Evolutionary conservation across 2,113 vertebrate species (phyloP), one percentile per base, ranked within the genome.

Genomic region (Ophthalmolycus amberensis): DNA sequence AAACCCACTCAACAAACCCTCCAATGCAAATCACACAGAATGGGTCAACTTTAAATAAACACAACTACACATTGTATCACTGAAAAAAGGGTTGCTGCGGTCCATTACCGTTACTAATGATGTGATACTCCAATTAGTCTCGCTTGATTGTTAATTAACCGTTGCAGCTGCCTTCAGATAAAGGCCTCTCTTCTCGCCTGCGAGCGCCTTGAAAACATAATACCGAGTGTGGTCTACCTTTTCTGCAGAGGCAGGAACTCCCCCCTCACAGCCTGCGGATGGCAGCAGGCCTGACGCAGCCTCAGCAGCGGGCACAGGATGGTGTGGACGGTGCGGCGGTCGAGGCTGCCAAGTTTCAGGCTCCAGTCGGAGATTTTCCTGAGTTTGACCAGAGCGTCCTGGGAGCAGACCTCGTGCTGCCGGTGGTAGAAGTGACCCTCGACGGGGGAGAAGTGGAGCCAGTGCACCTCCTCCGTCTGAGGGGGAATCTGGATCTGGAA

Each of bases 361-460:
- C 96, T 96, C 98, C 98, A 99, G 93, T 99, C 98, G 0, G 97
- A 97, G 93, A 99, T 97, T 93, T 98, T 99, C 85, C 97, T 95
- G 88, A 99, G 95, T 89, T 99, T 98, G 71, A 96, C 94, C 90
- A 99, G 90, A 0, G 97, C 98, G 60, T 99, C 98, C 93, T 98
- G 98, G 83, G 98, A 99, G 93, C 98, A 99, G 89, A 98, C 97
- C 79, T 99, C 98, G 2, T 98, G 98, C 92, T 99, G 98, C 1
- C 98, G 97, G 87, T 98, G 97, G 91, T 99, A 99, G 91, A 99
- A 99, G 91, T 99, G 98, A 64, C 97, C 97, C 91, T 99, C 98
- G 16, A 99, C 98, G 0, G 98, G 98, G 69, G 98, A 99, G 91
- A 99, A 99, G 79, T 96, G 93, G 37, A 99, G 96, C 98, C 98